These are phyloP conservation scores for Nanger granti DNA, from an alignment of 2,113 vertebrate species.

Conservation along the genomic window DNA sequence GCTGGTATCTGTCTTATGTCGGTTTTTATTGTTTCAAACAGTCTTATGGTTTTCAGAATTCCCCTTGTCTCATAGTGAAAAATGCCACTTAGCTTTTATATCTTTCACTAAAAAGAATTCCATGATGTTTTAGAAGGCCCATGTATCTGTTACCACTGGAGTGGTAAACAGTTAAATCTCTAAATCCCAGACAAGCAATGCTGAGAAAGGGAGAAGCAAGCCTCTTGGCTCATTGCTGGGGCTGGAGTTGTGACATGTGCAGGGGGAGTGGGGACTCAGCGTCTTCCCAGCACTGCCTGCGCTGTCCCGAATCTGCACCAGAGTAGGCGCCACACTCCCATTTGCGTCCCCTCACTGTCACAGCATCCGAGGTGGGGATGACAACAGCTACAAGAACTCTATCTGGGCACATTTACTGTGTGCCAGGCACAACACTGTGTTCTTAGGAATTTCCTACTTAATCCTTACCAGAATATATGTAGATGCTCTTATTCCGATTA, in stretches of 20 bases:
- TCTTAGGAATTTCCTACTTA: not conserved
- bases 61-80: not conserved
- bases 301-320: not conserved
- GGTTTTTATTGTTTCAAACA: not conserved
- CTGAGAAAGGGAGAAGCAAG: not conserved
- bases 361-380: not conserved
- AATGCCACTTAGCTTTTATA: not conserved
- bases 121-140: not conserved
- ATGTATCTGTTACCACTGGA: not conserved
- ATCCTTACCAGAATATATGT: not conserved
- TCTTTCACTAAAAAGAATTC: not conserved
- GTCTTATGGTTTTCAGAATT: conserved; percentile 5
- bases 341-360: not conserved
- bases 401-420: not conserved
- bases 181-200: not conserved
- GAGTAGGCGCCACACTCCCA: not conserved
- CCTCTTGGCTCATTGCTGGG: not conserved
- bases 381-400: not conserved
- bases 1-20: not conserved
- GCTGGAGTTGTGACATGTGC: too few species aligned
- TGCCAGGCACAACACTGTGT: not conserved
- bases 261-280: not conserved
- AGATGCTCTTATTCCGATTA: not conserved
- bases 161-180: not conserved
- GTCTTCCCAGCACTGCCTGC: too few species aligned